Evolutionary conservation across 92 coral and sea anemone species (phyloP).

Genomic region (Porites rus): DNA sequence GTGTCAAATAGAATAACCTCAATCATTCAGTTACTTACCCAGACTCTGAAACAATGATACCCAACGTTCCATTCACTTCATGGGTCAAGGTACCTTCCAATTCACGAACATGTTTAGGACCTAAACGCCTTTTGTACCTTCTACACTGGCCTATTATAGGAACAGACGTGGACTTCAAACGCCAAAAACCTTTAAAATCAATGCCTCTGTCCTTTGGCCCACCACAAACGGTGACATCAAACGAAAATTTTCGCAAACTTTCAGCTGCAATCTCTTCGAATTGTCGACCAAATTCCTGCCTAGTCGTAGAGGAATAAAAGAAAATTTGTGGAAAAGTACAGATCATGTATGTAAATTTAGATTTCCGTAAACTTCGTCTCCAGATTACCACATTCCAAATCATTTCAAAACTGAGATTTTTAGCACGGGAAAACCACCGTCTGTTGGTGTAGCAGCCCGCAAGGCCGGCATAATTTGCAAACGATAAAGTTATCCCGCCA

Average conservation of each 20-base stretch:
- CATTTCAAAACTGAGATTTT: no score
- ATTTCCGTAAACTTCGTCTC: neutral
- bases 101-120: constrained; percentile 78
- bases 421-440: no score
- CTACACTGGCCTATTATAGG: constrained; percentile 79
- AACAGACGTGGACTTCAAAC: constrained; percentile 47
- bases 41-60: constrained; percentile 69
- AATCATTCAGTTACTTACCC: constrained; percentile 64
- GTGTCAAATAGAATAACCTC: no score
- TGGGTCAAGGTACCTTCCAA: constrained; percentile 77
- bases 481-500: neutral
- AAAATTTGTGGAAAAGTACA: neutral
- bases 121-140: constrained; percentile 71
- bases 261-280: constrained; percentile 68
- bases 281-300: constrained; percentile 55
- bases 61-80: constrained; percentile 66
- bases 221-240: constrained; percentile 70
- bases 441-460: neutral
- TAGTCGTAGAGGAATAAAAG: constrained; percentile 20
- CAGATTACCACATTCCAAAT: neutral
- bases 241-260: constrained; percentile 51
- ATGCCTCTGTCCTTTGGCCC: constrained; percentile 85
- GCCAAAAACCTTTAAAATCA: constrained; percentile 84
- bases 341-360: neutral
- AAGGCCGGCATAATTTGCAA: neutral